phyloP scores from a whole-genome alignment of 2,888 invertebrate species.

The Coenonympha arcania region DNA sequence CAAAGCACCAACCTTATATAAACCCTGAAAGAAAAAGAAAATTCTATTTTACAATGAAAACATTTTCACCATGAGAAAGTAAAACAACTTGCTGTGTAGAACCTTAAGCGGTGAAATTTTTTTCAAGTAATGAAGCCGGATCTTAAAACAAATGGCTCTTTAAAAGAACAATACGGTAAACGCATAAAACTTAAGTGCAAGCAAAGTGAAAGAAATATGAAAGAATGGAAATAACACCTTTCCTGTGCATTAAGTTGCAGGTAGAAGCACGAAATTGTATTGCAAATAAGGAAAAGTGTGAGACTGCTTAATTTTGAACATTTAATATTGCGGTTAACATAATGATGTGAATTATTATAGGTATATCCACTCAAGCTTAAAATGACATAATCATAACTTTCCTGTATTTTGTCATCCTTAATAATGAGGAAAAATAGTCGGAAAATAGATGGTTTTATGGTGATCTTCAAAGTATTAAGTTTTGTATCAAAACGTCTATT shows the following conservation, averaged over 20 bases:
- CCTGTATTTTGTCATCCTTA: no score
- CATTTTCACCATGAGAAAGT: conserved; percentile 20
- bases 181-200: conserved; percentile 20
- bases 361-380: no score
- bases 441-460: no score
- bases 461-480: no score
- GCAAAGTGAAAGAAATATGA: conserved; percentile 14
- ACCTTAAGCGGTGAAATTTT: conserved; percentile 14
- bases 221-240: conserved; percentile 16
- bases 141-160: conserved; percentile 21
- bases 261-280: neutral
- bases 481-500: no score
- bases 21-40: conserved; percentile 12
- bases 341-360: no score
- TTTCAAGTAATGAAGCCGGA: conserved; percentile 18
- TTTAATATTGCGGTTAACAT: neutral
- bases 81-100: conserved; percentile 17
- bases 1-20: conserved; percentile 10
- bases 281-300: neutral
- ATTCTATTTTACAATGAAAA: conserved; percentile 18
- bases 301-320: neutral
- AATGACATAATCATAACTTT: no score
- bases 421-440: no score
- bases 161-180: conserved; percentile 26
- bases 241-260: conserved; percentile 6